Conservation (phyloP, 2,797 vertebrate genomes). For the Phalloptychus januarius region DNA sequence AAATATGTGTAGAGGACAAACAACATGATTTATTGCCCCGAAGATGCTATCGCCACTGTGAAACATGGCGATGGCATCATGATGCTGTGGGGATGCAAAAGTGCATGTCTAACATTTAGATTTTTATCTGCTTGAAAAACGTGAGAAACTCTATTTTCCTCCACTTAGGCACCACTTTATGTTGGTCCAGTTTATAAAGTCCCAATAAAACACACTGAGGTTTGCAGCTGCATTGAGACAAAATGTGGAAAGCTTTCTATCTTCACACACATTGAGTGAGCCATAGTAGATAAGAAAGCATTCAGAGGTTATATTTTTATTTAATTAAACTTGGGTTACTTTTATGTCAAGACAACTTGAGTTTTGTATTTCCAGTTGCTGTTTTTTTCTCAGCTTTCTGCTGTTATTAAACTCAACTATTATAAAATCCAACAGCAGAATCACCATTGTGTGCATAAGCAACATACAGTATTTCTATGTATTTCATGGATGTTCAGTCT, state of each 20-base stretch:
- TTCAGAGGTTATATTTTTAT: constrained; percentile 24
- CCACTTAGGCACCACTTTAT: not conserved
- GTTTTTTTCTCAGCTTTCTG: not conserved
- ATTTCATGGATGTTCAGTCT: constrained; percentile 56
- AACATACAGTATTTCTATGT: constrained; percentile 43
- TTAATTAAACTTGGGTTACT: constrained; percentile 14
- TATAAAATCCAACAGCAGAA: constrained; percentile 19
- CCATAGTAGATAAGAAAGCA: constrained; percentile 12
- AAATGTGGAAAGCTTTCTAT: not conserved
- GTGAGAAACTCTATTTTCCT: not conserved
- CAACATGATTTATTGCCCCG: not conserved
- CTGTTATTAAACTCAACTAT: constrained; percentile 14
- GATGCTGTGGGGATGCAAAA: not conserved
- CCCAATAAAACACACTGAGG: not conserved
- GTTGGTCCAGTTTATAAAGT: not conserved
- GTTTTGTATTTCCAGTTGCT: constrained; percentile 4
- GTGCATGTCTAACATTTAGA: not conserved
- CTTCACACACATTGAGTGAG: not conserved
- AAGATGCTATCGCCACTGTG: not conserved
- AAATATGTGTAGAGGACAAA: not conserved
- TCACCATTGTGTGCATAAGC: constrained; percentile 52
- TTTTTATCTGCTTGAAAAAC: not conserved
- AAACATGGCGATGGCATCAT: not conserved
- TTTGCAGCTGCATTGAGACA: not conserved
- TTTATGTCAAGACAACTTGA: constrained; percentile 10